Evolutionary conservation across 2,888 invertebrate genomes (phyloP).

Genomic region (Anodontia alba): DNA sequence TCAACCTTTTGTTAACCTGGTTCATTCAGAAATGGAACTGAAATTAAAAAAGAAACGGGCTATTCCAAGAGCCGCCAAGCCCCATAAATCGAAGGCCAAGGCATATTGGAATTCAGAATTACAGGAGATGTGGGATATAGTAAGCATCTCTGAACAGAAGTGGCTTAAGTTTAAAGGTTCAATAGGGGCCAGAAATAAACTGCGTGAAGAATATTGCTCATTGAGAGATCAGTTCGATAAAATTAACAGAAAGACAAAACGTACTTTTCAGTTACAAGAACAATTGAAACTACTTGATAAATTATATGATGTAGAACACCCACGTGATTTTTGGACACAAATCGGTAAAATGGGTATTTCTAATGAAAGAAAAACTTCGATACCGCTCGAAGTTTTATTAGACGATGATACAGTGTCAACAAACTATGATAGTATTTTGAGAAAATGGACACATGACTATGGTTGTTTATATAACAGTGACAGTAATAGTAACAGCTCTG

Average conservation of each 20-base stretch:
- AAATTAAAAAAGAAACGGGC: neutral
- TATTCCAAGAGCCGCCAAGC: neutral
- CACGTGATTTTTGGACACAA: constrained; percentile 17
- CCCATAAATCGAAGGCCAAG: neutral
- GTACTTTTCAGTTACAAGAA: neutral
- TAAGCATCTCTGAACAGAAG: constrained; percentile 4
- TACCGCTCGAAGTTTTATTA: neutral
- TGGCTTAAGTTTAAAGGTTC: constrained; percentile 20
- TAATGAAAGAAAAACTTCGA: neutral
- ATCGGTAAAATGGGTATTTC: neutral
- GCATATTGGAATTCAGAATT: constrained; percentile 12
- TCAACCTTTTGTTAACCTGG: neutral
- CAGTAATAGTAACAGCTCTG: neutral
- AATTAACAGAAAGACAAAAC: constrained; percentile 1
- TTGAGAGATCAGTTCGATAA: constrained; percentile 3
- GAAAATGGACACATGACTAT: constrained; percentile 19
- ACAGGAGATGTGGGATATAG: constrained; percentile 11
- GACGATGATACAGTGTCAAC: neutral
- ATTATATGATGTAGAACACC: neutral
- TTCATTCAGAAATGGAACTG: neutral
- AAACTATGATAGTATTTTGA: neutral
- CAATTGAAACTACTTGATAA: neutral
- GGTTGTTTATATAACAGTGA: constrained; percentile 3
- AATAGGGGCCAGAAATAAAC: neutral
- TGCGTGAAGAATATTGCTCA: neutral